These are phyloP conservation scores for Laticauda colubrina DNA, from an alignment of 2,113 vertebrate species.

Conservation along the genomic window DNA sequence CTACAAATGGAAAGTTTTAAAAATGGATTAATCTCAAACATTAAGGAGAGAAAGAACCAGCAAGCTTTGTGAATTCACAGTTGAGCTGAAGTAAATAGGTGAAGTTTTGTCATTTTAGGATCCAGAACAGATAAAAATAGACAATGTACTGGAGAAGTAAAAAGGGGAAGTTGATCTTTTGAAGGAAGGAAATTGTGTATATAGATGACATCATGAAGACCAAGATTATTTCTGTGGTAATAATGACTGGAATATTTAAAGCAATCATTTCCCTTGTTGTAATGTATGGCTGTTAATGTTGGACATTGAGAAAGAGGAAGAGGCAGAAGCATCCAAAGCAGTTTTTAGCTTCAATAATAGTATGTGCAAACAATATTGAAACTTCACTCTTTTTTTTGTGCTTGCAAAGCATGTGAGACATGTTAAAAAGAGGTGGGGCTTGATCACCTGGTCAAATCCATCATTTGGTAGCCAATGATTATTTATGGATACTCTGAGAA, in stretches of 20 bases:
- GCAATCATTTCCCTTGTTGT: not conserved
- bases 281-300: too few species aligned
- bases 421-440: too few species aligned
- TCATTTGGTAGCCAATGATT: not conserved
- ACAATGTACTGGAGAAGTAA: not conserved
- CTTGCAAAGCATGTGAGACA: too few species aligned
- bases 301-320: too few species aligned
- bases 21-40: not conserved
- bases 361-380: too few species aligned
- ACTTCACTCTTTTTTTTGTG: too few species aligned
- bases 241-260: not conserved
- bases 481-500: not conserved
- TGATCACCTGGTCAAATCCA: not conserved
- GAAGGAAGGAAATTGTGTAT: not conserved
- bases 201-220: not conserved
- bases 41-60: not conserved
- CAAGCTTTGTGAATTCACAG: not conserved
- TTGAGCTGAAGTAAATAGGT: not conserved
- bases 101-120: not conserved
- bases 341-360: too few species aligned
- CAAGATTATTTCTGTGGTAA: not conserved
- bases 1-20: not conserved
- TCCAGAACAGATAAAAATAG: not conserved
- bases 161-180: not conserved
- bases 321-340: too few species aligned